A percentile compares a stretch with the other conserved stretches of the same genome.
phyloP scores from a whole-genome alignment of 2,888 invertebrate species.

The Meganola albula region DNA sequence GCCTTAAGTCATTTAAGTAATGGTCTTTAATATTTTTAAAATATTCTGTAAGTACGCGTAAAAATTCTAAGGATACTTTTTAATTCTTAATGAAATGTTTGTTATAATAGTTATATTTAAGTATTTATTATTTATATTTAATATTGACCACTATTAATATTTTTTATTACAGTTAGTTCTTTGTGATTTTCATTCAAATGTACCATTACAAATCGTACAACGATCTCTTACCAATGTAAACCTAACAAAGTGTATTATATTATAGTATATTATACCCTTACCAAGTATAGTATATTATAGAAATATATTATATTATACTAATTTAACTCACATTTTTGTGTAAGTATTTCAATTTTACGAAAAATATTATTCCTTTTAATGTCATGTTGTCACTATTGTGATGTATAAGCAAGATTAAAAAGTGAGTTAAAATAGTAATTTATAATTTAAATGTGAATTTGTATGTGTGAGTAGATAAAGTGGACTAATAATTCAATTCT shows the following conservation, averaged over 20 bases:
- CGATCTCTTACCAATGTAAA: slow-evolving; percentile 33
- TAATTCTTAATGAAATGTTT: slow-evolving; percentile 20
- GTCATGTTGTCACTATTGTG: slow-evolving; percentile 47
- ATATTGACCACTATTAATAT: slow-evolving; percentile 13
- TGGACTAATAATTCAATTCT: slow-evolving; percentile 47
- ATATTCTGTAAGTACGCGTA: slow-evolving; percentile 46
- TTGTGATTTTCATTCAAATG: slow-evolving; percentile 18
- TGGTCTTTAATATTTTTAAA: slow-evolving; percentile 31
- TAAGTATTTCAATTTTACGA: slow-evolving; percentile 25
- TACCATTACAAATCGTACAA: slow-evolving; percentile 36
- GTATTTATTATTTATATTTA: too few relatives aligned
- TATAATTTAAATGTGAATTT: slow-evolving; percentile 22
- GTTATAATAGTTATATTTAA: slow-evolving; percentile 21
- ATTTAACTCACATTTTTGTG: slow-evolving; percentile 35
- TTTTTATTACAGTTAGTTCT: slow-evolving; percentile 9
- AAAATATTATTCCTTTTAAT: slow-evolving; percentile 37
- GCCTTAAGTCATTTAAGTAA: slow-evolving; percentile 30
- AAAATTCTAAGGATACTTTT: slow-evolving; percentile 57
- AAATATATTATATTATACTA: too few relatives aligned
- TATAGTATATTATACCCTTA: too few relatives aligned
- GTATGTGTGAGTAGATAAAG: slow-evolving; percentile 45
- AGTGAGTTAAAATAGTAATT: slow-evolving; percentile 36
- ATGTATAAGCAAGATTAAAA: slow-evolving; percentile 27
- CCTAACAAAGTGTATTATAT: slow-evolving; percentile 21
- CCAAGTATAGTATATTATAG: too few relatives aligned